These are phyloP conservation scores for Drosophila buzzatii DNA, from an alignment of 2,888 invertebrate genomes.

Conservation along the genomic window DNA sequence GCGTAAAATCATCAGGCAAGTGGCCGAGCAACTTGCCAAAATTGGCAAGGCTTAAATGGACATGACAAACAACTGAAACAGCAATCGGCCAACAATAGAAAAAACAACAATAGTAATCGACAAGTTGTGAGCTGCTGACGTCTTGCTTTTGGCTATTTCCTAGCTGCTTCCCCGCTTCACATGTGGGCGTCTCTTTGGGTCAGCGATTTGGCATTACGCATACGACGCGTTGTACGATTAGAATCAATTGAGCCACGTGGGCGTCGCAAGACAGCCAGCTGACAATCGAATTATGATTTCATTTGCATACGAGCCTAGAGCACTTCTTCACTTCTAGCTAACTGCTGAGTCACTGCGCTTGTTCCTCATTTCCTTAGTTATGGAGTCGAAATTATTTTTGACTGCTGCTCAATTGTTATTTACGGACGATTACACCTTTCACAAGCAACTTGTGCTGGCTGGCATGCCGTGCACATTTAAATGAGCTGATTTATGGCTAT, in stretches of 20 bases:
- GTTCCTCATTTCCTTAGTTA: constrained; percentile 28
- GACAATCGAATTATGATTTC: constrained; percentile 41
- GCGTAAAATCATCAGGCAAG: constrained; percentile 67
- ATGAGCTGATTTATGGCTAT: constrained; percentile 79
- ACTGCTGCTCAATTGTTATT: constrained; percentile 54
- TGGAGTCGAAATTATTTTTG: constrained; percentile 16
- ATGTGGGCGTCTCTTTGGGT: constrained; percentile 56
- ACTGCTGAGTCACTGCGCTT: neutral
- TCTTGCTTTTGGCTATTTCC: constrained; percentile 60
- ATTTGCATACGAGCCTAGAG: constrained; percentile 27
- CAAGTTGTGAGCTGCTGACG: constrained; percentile 45
- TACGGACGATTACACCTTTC: constrained; percentile 59
- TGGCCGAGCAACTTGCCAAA: constrained; percentile 79
- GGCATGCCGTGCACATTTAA: constrained; percentile 53
- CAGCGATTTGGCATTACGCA: constrained; percentile 66
- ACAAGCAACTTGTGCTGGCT: constrained; percentile 22
- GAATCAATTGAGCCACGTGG: constrained; percentile 45
- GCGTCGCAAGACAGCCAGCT: constrained; percentile 24
- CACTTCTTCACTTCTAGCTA: neutral
- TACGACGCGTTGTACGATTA: constrained; percentile 57
- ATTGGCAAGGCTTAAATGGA: constrained; percentile 80
- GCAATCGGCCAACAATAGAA: constrained; percentile 22
- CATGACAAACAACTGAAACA: constrained; percentile 51
- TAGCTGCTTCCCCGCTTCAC: constrained; percentile 46
- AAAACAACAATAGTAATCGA: constrained; percentile 7